phyloP scores from a whole-genome alignment of 1,140 invertebrate genomes.

The Euura lappo region DNA sequence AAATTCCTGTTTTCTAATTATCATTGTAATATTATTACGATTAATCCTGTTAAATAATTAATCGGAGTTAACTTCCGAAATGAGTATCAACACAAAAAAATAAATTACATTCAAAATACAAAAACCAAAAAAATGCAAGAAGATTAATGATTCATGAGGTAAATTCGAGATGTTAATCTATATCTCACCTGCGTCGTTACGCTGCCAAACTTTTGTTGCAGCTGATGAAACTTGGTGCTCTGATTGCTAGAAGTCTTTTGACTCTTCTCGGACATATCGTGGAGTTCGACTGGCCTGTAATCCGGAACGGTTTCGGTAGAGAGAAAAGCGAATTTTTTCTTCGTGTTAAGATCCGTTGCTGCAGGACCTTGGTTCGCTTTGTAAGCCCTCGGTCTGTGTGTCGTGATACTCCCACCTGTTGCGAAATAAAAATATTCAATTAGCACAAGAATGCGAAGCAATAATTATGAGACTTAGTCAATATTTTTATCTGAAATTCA shows the following conservation, averaged over 20 bases:
- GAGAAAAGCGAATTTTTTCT: conserved; percentile 85
- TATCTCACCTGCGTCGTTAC: conserved; percentile 53
- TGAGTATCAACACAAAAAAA: neutral
- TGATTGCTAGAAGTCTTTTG: conserved; percentile 78
- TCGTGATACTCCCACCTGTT: conserved; percentile 71
- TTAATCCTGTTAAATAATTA: neutral
- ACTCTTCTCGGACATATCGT: conserved; percentile 68
- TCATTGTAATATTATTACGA: neutral
- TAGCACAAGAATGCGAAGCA: conserved; percentile 18
- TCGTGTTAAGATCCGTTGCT: conserved; percentile 74
- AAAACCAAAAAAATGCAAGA: conserved; percentile 23
- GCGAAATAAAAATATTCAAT: neutral
- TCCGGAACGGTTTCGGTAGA: conserved; percentile 83
- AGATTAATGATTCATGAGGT: neutral
- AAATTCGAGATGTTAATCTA: too few relatives aligned
- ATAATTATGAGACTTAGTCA: conserved; percentile 12
- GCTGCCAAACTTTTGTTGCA: conserved; percentile 75
- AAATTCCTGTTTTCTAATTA: neutral
- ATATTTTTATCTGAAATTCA: too few relatives aligned
- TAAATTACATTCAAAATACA: conserved; percentile 1
- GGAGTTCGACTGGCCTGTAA: conserved; percentile 73
- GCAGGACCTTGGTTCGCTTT: conserved; percentile 59
- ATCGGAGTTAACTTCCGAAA: neutral
- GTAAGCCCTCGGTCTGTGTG: conserved; percentile 73
- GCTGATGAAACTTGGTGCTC: conserved; percentile 77